Evolutionary conservation across 23 tunicate species (phyloP).

Genomic region (Styela plicata): DNA sequence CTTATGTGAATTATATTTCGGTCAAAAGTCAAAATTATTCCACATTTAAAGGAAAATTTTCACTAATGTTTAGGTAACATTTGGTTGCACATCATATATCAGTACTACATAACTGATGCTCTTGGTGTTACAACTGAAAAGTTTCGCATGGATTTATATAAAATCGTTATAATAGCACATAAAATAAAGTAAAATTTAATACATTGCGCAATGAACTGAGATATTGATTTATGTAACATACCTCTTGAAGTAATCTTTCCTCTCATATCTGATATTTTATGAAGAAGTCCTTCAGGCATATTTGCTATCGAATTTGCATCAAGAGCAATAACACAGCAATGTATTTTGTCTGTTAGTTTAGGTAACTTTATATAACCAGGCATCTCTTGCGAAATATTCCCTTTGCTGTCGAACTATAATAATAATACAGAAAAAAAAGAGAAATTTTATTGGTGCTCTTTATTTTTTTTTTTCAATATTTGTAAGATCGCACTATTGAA

Average conservation of each 20-base stretch:
- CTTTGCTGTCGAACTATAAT: constrained; percentile 78
- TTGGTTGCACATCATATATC: too few relatives aligned
- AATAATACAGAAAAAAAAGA: constrained; percentile 12
- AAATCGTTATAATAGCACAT: neutral
- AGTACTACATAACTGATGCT: too few relatives aligned
- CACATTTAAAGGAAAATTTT: too few relatives aligned
- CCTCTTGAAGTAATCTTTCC: constrained; percentile 84
- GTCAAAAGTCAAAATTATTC: too few relatives aligned
- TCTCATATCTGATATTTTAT: constrained; percentile 73
- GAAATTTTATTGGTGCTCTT: too few relatives aligned
- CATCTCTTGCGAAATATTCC: constrained; percentile 92
- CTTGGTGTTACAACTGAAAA: too few relatives aligned
- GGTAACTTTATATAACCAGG: constrained; percentile 72
- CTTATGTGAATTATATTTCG: too few relatives aligned
- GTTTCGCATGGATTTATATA: too few relatives aligned
- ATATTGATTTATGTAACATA: neutral
- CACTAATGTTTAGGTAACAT: too few relatives aligned
- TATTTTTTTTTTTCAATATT: too few relatives aligned
- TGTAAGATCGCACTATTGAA: too few relatives aligned
- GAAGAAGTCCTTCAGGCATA: constrained; percentile 42
- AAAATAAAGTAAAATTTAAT: neutral
- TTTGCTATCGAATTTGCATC: constrained; percentile 52
- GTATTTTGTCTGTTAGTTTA: constrained; percentile 75
- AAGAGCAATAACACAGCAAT: constrained; percentile 82
- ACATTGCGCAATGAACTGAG: too few relatives aligned